phyloP scores from a whole-genome alignment of 2,888 invertebrate genomes.

The Mermis nigrescens region DNA sequence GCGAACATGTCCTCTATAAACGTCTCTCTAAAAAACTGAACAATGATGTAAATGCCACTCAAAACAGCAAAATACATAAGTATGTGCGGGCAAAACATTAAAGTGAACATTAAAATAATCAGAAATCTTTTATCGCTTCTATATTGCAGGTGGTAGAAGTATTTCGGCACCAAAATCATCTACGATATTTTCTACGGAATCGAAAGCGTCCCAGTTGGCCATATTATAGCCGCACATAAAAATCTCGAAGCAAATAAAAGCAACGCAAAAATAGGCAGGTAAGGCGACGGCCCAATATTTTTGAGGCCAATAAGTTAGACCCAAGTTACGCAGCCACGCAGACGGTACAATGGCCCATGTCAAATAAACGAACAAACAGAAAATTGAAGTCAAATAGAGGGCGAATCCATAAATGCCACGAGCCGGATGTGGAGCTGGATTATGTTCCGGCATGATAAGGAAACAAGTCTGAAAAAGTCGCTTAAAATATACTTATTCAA shows the following conservation, averaged over 20 bases:
- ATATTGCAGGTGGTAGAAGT: too few species aligned
- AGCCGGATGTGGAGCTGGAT: slow-evolving; percentile 68
- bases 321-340: slow-evolving; percentile 47
- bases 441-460: background rate
- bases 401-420: slow-evolving; percentile 84
- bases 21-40: too few species aligned
- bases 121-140: too few species aligned
- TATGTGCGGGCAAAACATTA: too few species aligned
- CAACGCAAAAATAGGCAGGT: slow-evolving; percentile 56
- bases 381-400: slow-evolving; percentile 41
- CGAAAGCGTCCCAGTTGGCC: slow-evolving; percentile 3
- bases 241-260: slow-evolving; percentile 54
- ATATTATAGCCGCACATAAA: slow-evolving; percentile 41
- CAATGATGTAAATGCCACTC: too few species aligned
- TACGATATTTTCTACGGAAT: slow-evolving; percentile 9
- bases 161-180: slow-evolving; percentile 14
- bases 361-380: slow-evolving; percentile 45
- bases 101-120: too few species aligned
- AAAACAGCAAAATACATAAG: too few species aligned
- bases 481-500: too few species aligned
- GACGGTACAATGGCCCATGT: slow-evolving; percentile 69
- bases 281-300: slow-evolving; percentile 74
- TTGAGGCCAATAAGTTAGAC: slow-evolving; percentile 50
- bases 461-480: too few species aligned
- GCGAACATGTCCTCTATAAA: too few species aligned